These are phyloP conservation scores for Potorous gilbertii DNA, from an alignment of 2,797 vertebrate genomes.

Conservation along the genomic window DNA sequence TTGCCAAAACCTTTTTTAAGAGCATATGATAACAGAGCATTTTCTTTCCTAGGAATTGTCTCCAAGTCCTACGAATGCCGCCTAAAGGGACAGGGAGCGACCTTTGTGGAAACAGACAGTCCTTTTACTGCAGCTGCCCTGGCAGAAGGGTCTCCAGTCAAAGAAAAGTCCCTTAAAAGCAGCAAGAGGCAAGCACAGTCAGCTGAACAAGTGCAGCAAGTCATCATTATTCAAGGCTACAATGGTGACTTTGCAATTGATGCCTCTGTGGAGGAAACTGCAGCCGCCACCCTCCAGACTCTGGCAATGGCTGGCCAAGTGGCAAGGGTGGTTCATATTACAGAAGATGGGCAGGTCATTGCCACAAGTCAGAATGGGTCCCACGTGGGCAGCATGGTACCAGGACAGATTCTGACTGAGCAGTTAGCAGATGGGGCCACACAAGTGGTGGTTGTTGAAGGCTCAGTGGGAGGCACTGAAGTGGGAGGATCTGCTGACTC, in stretches of 20 bases:
- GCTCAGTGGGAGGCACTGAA: constrained; percentile 73
- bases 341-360: constrained; percentile 95
- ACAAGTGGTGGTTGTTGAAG: constrained; percentile 94
- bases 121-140: constrained; percentile 84
- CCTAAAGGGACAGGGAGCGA: constrained; percentile 95
- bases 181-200: constrained; percentile 72
- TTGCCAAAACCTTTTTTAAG: background rate
- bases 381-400: constrained; percentile 83
- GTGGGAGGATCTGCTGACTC: constrained; percentile 80
- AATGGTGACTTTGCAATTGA: constrained; percentile 91
- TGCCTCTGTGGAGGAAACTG: constrained; percentile 93
- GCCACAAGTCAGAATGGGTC: constrained; percentile 85
- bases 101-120: constrained; percentile 92
- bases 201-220: constrained; percentile 91
- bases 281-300: constrained; percentile 95
- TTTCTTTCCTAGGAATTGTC: constrained; percentile 92
- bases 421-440: constrained; percentile 85
- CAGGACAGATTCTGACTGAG: constrained; percentile 83
- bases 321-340: constrained; percentile 96
- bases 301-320: constrained; percentile 96
- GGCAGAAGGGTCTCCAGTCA: constrained; percentile 81
- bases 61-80: constrained; percentile 99
- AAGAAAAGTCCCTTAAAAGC: constrained; percentile 77
- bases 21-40: constrained; percentile 52
- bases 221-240: constrained; percentile 97